These are phyloP conservation scores for Campoplex capitator DNA, from an alignment of 2,888 invertebrate species.

Conservation along the genomic window DNA sequence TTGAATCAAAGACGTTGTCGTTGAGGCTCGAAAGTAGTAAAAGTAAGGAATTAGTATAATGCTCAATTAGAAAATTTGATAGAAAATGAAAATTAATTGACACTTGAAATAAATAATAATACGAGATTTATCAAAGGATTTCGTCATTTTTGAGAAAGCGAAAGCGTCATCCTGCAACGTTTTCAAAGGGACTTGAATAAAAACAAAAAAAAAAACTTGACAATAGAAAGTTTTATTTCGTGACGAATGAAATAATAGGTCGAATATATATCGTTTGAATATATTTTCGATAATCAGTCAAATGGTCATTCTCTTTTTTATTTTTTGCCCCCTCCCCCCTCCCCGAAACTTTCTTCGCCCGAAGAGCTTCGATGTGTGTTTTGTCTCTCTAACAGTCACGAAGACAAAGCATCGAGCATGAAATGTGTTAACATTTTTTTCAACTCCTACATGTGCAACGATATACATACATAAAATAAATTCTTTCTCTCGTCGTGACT, in stretches of 20 bases:
- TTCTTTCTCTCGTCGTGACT: constrained; percentile 61
- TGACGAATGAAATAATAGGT: constrained; percentile 28
- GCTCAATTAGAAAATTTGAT: neutral
- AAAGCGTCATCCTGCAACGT: neutral
- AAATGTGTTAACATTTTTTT: constrained; percentile 4
- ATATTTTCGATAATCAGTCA: constrained; percentile 50
- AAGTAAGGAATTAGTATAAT: neutral
- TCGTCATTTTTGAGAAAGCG: constrained; percentile 18
- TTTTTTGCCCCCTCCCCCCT: too few species aligned
- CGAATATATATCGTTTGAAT: constrained; percentile 39
- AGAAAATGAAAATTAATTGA: constrained; percentile 3
- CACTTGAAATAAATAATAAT: neutral
- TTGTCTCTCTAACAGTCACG: constrained; percentile 47
- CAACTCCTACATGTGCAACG: neutral
- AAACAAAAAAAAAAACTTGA: neutral
- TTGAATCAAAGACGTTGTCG: neutral
- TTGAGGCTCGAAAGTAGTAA: neutral
- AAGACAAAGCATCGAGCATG: neutral
- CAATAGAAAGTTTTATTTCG: constrained; percentile 40
- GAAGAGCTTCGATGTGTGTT: constrained; percentile 49
- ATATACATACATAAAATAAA: neutral
- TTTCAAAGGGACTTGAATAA: neutral
- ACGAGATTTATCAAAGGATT: neutral
- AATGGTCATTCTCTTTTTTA: constrained; percentile 21
- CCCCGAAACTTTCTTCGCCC: constrained; percentile 55